Percentiles rank a stretch among this genome's conserved stretches.
Evolutionary conservation across 2,888 invertebrate genomes (phyloP).

Genomic region (Candidula unifasciata): DNA sequence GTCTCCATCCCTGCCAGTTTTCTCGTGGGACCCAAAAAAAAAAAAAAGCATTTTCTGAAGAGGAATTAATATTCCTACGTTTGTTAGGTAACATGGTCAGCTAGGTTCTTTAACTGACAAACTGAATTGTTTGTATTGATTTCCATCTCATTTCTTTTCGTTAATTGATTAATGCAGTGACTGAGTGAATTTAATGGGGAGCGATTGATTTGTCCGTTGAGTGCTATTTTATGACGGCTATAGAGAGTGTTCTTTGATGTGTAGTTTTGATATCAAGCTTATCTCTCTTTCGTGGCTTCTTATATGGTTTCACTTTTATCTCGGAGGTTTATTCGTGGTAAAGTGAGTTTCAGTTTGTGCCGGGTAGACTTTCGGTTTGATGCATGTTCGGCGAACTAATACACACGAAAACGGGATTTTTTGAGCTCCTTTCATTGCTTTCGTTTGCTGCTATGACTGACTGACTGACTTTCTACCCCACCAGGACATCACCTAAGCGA

Average conservation of each 20-base stretch:
- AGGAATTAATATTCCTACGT: not conserved
- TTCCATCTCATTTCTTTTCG: not conserved
- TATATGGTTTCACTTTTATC: conserved; percentile 4
- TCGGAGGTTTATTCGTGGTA: not conserved
- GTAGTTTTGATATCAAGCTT: not conserved
- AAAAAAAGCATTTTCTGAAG: too few species aligned
- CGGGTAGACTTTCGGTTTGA: not conserved
- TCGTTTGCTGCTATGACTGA: not conserved
- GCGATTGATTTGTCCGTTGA: conserved; percentile 6
- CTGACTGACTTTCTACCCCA: too few species aligned
- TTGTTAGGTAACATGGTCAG: not conserved
- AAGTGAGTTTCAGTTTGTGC: too few species aligned
- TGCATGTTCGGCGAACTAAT: not conserved
- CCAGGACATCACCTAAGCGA: too few species aligned
- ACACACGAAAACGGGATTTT: not conserved
- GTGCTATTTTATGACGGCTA: not conserved
- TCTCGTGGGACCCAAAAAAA: too few species aligned
- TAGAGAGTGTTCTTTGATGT: conserved; percentile 1
- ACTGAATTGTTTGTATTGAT: conserved; percentile 5
- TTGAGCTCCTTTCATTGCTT: not conserved
- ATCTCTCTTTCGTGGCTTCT: not conserved
- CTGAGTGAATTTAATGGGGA: conserved; percentile 13
- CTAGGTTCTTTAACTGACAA: not conserved
- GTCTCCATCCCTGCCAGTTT: too few species aligned
- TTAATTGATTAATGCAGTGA: conserved; percentile 18